Conservation (phyloP, 1,140 invertebrate species). For the Drosophila virilis region DNA sequence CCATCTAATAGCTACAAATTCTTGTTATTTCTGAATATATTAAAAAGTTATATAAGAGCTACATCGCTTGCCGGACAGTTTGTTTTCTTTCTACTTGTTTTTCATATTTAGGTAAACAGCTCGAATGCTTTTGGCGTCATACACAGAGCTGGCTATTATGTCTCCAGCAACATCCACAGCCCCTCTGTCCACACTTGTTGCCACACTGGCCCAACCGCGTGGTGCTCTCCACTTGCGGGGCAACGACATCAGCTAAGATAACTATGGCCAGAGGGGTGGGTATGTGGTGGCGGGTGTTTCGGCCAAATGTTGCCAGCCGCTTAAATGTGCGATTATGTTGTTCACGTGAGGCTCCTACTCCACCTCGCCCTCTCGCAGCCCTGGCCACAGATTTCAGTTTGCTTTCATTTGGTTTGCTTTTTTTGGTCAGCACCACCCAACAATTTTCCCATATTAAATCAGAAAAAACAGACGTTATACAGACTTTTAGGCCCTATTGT, state of each 20-base stretch:
- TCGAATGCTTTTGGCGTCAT: constrained; percentile 28
- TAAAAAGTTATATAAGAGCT: constrained; percentile 12
- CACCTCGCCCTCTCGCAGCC: background rate
- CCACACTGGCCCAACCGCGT: constrained; percentile 21
- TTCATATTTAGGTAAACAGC: constrained; percentile 32
- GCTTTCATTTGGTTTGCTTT: constrained; percentile 24
- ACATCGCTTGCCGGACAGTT: constrained; percentile 2
- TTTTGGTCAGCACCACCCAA: constrained; percentile 26
- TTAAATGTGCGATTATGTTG: constrained; percentile 56
- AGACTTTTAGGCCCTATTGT: constrained; percentile 36
- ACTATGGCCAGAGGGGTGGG: background rate
- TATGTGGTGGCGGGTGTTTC: background rate
- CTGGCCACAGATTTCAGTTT: constrained; percentile 8
- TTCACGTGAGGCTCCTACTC: constrained; percentile 31
- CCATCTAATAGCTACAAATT: background rate
- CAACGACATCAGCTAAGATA: constrained; percentile 18
- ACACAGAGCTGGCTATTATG: constrained; percentile 37
- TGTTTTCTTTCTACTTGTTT: constrained; percentile 17
- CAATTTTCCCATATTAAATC: constrained; percentile 57
- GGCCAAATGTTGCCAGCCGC: constrained; percentile 31
- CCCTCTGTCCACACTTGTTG: constrained; percentile 43
- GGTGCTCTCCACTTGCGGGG: constrained; percentile 8
- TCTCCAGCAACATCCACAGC: constrained; percentile 8
- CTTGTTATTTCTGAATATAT: constrained; percentile 15
- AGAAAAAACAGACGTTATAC: constrained; percentile 44